Evolutionary conservation across 1,140 invertebrate species (phyloP), one percentile per base, ranked within the genome.

Genomic region (Listronotus oregonensis): DNA sequence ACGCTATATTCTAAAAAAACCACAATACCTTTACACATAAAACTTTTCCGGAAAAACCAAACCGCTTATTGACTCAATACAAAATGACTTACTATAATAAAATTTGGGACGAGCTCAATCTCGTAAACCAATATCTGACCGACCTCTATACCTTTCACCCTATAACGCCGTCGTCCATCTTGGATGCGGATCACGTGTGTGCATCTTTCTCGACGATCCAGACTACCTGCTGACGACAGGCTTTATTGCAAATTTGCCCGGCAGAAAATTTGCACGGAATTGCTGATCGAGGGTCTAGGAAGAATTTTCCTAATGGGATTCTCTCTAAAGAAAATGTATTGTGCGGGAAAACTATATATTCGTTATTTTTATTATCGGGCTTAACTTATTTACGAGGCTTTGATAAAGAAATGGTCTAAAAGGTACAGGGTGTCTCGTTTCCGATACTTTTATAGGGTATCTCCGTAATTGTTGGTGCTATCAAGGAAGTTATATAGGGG

Each of bases 171-270:
- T 4, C 9, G 12, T 37, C 39, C 44, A 14, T 14, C 10, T 27
- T 27, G 21, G 21, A 27, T 55, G 50, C 61, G 40, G 6, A 31
- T 64, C 61, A 64, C 61, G 61, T 64, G 37, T 64, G 49, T 47
- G 61, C 40, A 46, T 46, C 49, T 10, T 37, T 21, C 37, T 62
- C 49, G 43, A 62, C 47, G n/a, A 62, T 42, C 55, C 43, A 27
- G 27, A 44, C 32, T 43, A 62, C 49, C 49, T 40, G 59, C 47
- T 47, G 60, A 62, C 50, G 60, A 54, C 32, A 18, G 27, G 37
- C 7, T 62, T 62, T 52, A 62, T 62, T 62, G 49, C 60, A 54
- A 62, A 62, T 62, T 62, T 51, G 60, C 21, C 52, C 57, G 7
- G 21, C 43, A n/a, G 17, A 43, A 44, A 58, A 58, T 21, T 37